Base-by-base conservation (phyloP, 2,888 invertebrate genomes). In the Apamea sordens region DNA sequence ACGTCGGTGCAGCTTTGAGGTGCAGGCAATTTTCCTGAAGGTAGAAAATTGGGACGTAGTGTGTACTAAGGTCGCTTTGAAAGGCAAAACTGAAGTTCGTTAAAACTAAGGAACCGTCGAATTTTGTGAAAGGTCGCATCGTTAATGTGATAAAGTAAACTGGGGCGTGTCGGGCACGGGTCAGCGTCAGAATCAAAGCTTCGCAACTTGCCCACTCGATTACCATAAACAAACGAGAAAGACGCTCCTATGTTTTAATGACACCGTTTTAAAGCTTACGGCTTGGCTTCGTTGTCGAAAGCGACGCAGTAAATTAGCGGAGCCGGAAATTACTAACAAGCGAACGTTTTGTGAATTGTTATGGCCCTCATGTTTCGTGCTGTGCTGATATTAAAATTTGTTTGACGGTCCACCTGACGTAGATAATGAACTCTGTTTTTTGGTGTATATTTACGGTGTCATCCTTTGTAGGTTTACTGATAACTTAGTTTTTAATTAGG, bases 211-310 rank as follows among this genome's bases (percentile, higher is more conserved):
- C 95, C 95, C 95, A 94, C 94, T 94, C 93, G 92, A 96, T 96
- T 96, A 94, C 92, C 96, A 96, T 96, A 96, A 95, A 95, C 96
- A 96, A 96, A 96, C 96, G 92, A 92, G 94, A 92, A 95, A 94
- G 95, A 94, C 94, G 93, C 94, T 94, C 84, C 93, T 89, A 92
- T 93, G 94, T 94, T 95, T 95, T 95, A 95, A 96, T 95, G 94
- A 95, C 93, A 94, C 92, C 91, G 93, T 95, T 95, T 94, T 93
- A 93, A 94, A 93, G 93, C 93, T 92, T 91, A 90, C 87, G 86
- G 84, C 85, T 86, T 90, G 87, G 83, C 87, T 88, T 89, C 87
- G 77, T 83, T 76, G 84, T 83, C 73, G 88, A 90, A 90, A 87
- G 89, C 84, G 87, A 90, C 87, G 88, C 90, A 90, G 91, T 92